Percentiles rank a stretch among this genome's conserved stretches.
These are phyloP conservation scores for Sthenelais limicola DNA, from an alignment of 2,888 invertebrate genomes.

Conservation along the genomic window DNA sequence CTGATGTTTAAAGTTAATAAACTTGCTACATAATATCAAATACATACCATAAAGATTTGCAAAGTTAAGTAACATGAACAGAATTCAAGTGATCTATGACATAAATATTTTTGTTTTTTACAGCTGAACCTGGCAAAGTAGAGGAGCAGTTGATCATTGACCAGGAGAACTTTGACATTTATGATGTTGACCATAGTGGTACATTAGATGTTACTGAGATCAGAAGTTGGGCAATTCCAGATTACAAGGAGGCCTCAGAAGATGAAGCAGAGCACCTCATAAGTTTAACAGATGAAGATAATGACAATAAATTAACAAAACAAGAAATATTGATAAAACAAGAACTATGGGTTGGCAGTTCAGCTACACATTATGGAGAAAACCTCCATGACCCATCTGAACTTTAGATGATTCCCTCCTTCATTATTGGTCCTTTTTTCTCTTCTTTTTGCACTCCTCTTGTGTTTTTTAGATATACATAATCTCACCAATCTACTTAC, in stretches of 20 bases:
- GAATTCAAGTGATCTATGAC: too few species aligned
- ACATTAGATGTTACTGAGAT: slow-evolving; percentile 78
- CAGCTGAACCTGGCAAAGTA: slow-evolving; percentile 39
- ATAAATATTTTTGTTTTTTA: not conserved
- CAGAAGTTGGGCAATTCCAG: slow-evolving; percentile 88
- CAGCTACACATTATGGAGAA: slow-evolving; percentile 98
- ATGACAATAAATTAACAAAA: slow-evolving; percentile 88
- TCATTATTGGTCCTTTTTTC: too few species aligned
- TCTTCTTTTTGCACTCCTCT: too few species aligned
- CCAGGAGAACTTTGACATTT: slow-evolving; percentile 69
- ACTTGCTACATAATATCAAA: too few species aligned
- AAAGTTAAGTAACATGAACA: too few species aligned
- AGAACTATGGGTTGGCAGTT: slow-evolving; percentile 97
- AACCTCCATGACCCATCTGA: slow-evolving; percentile 85
- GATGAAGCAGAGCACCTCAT: slow-evolving; percentile 94
- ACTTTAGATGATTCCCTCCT: too few species aligned
- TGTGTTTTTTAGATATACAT: too few species aligned
- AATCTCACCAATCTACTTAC: too few species aligned
- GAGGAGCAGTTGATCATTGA: slow-evolving; percentile 59
- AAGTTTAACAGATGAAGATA: slow-evolving; percentile 65
- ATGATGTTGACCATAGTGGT: slow-evolving; percentile 77
- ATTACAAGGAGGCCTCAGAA: slow-evolving; percentile 83
- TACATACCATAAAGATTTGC: too few species aligned
- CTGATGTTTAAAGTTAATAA: too few species aligned
- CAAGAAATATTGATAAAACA: slow-evolving; percentile 93